Evolutionary conservation across 2,113 vertebrate genomes (phyloP), one percentile per base, ranked within the genome.

Genomic region (Madoqua kirkii): DNA sequence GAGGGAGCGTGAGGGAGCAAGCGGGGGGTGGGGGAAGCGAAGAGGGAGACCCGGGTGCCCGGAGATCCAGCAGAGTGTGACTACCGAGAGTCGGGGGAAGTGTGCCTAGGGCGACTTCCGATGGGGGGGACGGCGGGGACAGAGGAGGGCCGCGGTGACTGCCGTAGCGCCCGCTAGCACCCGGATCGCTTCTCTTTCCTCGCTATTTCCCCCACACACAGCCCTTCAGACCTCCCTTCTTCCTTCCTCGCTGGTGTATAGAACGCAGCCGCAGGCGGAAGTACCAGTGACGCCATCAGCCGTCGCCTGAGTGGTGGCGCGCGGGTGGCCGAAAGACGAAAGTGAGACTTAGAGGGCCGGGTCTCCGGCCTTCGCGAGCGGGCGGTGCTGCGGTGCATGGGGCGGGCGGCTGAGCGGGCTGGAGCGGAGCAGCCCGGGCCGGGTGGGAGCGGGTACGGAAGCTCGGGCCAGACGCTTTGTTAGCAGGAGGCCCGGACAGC

Each of bases 211-310:
- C 94, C 67, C 78, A 8, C 94, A 87, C 96, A 27, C 92, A 76
- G 81, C 85, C 57, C 50, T 60, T 94, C 90, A 86, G 92, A 95
- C 96, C 95, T 89, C 96, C 97, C 93, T 90, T 93, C 96, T 95
- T 91, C 96, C 93, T 97, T 88, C 87, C 95, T 89, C 40, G 55
- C 84, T 62, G 36, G 60, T 40, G 57, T 33, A 48, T 36, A 93
- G 89, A 55, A 50, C 93, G 93, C 64, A 83, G 94, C 93, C 95
- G 97, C 97, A 40, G 90, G 54, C 98, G 98, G 98, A 98, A 97
- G 96, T 36, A 54, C 31, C 0, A 0, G 0, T 40, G 43, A 94
- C 98, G 98, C 98, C 98, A 98, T 98, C 98, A 93, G 31, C 36
- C 91, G 67, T 74, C 98, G 98, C 97, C 95, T 0, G 82, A 54